A percentile compares a stretch with the other conserved stretches of the same genome.
Conservation (phyloP, 2,888 invertebrate genomes). For the Halictus ligatus region DNA sequence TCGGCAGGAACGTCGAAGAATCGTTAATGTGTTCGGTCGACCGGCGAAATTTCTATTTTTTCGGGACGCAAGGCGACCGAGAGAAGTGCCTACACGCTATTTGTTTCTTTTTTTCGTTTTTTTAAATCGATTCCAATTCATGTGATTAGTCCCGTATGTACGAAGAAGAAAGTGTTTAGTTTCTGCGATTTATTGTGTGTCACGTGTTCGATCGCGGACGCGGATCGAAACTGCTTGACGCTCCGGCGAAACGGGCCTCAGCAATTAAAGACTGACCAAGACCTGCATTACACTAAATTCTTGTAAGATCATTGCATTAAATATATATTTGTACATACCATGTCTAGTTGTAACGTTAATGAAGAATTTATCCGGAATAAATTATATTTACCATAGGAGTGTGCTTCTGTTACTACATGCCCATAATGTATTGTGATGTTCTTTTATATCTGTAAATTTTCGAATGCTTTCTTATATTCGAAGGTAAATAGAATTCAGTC, state of each 20-base stretch:
- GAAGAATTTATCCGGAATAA: constrained; percentile 81
- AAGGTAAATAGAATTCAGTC: too few species aligned
- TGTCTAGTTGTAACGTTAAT: constrained; percentile 79
- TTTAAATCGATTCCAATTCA: constrained; percentile 59
- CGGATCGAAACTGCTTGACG: constrained; percentile 76
- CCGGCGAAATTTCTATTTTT: constrained; percentile 39
- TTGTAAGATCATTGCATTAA: constrained; percentile 80
- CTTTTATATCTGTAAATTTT: too few species aligned
- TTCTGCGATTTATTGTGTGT: constrained; percentile 60
- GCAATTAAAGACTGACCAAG: constrained; percentile 83
- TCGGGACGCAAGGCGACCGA: constrained; percentile 52
- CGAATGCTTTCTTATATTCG: too few species aligned
- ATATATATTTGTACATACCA: constrained; percentile 82
- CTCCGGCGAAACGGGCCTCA: constrained; percentile 76
- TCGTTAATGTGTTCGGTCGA: constrained; percentile 18
- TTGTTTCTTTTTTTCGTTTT: constrained; percentile 28
- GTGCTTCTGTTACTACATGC: neutral
- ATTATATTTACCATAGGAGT: constrained; percentile 81
- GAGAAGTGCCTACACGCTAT: constrained; percentile 66
- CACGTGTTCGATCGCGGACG: constrained; percentile 67
- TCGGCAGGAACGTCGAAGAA: constrained; percentile 1
- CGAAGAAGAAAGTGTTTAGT: constrained; percentile 53
- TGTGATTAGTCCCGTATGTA: constrained; percentile 63
- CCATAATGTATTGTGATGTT: too few species aligned
- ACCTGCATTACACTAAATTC: constrained; percentile 83